Evolutionary conservation across 2,113 vertebrate species (phyloP), one percentile per base, ranked within the genome.

Genomic region (Dissostichus mawsoni): DNA sequence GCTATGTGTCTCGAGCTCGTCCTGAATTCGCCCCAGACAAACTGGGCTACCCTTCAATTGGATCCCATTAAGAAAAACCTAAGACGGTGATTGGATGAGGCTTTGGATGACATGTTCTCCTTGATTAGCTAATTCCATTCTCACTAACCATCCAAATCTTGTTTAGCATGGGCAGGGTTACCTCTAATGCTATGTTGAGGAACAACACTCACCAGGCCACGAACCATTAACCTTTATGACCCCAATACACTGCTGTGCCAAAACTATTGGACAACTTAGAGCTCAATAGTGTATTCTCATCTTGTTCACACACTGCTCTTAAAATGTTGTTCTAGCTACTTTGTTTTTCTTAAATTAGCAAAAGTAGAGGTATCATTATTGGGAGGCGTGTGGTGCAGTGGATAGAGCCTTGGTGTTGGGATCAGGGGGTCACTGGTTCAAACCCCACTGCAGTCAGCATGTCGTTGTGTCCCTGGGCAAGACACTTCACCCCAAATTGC

Each of bases 51-150:
- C 57, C 75, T 82, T 82, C 79, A 74, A 81, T 82, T 83, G 85
- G 87, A 93, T 93, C 85, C 83, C 76, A 92, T 91, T 92, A 89
- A 71, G 84, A 62, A 70, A 76, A 86, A 90, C 81, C 85, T 90
- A 93, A 89, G 90, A 80, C 45, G 7, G 53, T 92, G 91, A 93
- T 91, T 90, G 92, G 92, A 92, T 93, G 82, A 92, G 77, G 87
- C 87, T 92, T 87, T 91, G 82, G 82, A 92, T 88, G 87, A 92
- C 88, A 93, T 93, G 91, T 91, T 94, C 83, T 81, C 73, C 88
- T 93, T 68, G 83, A 88, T 90, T 91, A 91, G 92, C 87, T 91
- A 89, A 93, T 93, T 87, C 88, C 88, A 90, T 85, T 92, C 92
- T 91, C 89, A 89, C 87, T 90, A 89, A 92, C 80, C 78, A 80